Evolutionary conservation across 2,797 vertebrate species (phyloP), one percentile per base, ranked within the genome.

Genomic region (Rachycentron canadum): DNA sequence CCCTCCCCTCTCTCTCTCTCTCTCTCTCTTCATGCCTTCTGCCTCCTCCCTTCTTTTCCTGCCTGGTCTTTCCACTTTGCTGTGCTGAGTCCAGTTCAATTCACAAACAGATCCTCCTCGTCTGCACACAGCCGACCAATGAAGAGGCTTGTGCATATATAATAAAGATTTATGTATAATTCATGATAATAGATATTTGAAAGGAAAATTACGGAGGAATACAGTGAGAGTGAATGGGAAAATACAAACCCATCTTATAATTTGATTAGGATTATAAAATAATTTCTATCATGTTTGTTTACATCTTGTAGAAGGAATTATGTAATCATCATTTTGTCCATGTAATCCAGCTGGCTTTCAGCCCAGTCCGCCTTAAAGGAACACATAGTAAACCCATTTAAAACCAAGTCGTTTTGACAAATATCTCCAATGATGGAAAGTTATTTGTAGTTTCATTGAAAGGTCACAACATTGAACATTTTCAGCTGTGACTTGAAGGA

Each of bases 91-190:
- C 80, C 45, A 25, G 77, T 70, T 61, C 49, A 68, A 50, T 79
- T 72, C 78, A 55, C 25, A 76, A 16, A 4, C 66, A 10, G 57
- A 73, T 45, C 38, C 61, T 67, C 69, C 61, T 43, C 1, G 8
- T 65, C 63, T 78, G 61, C 65, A 69, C 30, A 8, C 74, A 69
- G 63, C 69, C 72, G 82, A 81, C 79, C 81, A 32, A 34, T 8
- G 67, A 30, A 56, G 59, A 65, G 53, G 53, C 58, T 4, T 34
- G 19, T 67, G 19, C 19, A 32, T 19, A 6, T 45, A 45, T 45
- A 14, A 68, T 59, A 58, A 32, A 73, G 67, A 61, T 73, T 73
- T 25, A 65, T 53, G 59, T 21, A 21, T 57, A 26, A 72, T 58
- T 30, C 41, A 38, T 56, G 38, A 41, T 32, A 47, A 61, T 38